Evolutionary conservation across 1,140 invertebrate species (phyloP).

Genomic region (silkworm (Bombyx mori)): ASM3026992v2 NC_085116.1:3043001-3043500

Average conservation of each 20-base stretch:
- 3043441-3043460: conserved; percentile 37
- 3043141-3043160: too few relatives aligned
- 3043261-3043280: conserved; percentile 30
- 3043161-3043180: not conserved
- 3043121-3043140: conserved; percentile 26
- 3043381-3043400: conserved; percentile 22
- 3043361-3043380: not conserved
- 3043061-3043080: conserved; percentile 31
- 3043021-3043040: conserved; percentile 57
- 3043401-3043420: conserved; percentile 26
- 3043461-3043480: conserved; percentile 6
- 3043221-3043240: conserved; percentile 47
- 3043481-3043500: conserved; percentile 8
- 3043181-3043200: not conserved
- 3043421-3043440: conserved; percentile 45
- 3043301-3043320: conserved; percentile 8
- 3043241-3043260: conserved; percentile 35
- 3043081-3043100: conserved; percentile 36
- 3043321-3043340: conserved; percentile 30
- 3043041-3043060: conserved; percentile 43
- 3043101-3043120: conserved; percentile 18
- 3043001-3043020: conserved; percentile 44
- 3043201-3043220: conserved; percentile 3
- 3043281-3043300: conserved; percentile 21
- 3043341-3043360: conserved; percentile 38